These are phyloP conservation scores for Microtus richardsoni DNA, from an alignment of 2,113 vertebrate species.

Conservation along the genomic window DNA sequence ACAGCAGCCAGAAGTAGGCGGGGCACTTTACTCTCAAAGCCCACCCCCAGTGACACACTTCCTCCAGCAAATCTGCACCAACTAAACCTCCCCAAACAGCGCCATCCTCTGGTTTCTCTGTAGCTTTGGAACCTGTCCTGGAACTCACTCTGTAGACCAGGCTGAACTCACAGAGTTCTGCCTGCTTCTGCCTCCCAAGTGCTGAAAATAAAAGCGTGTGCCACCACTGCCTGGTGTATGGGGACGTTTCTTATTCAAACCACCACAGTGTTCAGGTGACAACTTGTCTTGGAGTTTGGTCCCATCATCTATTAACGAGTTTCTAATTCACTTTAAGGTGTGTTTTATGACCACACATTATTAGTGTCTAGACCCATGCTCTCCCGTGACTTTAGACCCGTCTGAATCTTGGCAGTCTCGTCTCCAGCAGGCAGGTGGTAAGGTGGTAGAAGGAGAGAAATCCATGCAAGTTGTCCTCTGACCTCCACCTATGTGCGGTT, in stretches of 20 bases:
- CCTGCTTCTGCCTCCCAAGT: too few species aligned
- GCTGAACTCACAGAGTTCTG: too few species aligned
- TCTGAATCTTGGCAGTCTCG: too few species aligned
- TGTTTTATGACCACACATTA: background rate
- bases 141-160: too few species aligned
- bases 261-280: background rate
- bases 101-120: background rate
- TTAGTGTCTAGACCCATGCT: background rate
- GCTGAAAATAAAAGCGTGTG: too few species aligned
- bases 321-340: background rate
- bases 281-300: accelerated
- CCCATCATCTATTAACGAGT: background rate
- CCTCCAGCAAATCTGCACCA: background rate
- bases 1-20: background rate
- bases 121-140: too few species aligned
- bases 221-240: background rate
- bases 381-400: background rate
- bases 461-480: background rate
- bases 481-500: background rate
- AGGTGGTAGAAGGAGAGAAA: background rate
- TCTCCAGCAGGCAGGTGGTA: background rate
- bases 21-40: background rate
- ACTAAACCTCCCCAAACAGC: background rate
- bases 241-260: background rate
- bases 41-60: background rate